Evolutionary conservation across 2,113 vertebrate genomes (phyloP), one percentile per base, ranked within the genome.

Genomic region (Oryzias melastigma): DNA sequence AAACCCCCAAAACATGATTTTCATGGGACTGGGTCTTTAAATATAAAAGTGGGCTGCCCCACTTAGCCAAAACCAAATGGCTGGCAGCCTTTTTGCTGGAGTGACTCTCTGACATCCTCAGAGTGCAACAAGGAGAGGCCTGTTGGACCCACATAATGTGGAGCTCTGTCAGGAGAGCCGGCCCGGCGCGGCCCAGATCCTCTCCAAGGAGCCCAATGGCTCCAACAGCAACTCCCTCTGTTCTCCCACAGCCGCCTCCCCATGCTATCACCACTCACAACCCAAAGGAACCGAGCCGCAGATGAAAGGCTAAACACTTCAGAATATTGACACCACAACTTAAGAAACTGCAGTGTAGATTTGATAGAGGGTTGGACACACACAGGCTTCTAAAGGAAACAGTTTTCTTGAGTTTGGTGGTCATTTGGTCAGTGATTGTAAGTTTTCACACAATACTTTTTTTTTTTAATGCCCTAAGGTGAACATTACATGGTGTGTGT

Each of bases 91-190:
- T 65, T 16, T 65, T 16, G 17, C 43, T 68, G 64, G 65, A 79
- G 79, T 69, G 71, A 49, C 65, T 65, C 20, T 47, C 55, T 53
- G 70, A 77, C 66, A 70, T 73, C 73, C 74, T 68, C 41, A 50
- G 65, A 70, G 57, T 47, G 67, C 81, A 85, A 89, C 86, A 84
- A 87, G 84, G 68, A 58, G 62, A 75, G 74, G 84, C 68, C 83
- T 86, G 83, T 88, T 25, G 66, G 70, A 47, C 64, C 72, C 58
- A 68, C 76, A 91, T 89, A 92, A 91, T 85, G 84, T 55, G 69
- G 64, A 60, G 58, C 83, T 90, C 84, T 91, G 86, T 92, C 49
- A 82, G 85, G 63, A 58, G 46, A 70, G 78, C 52, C 56, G 65
- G 80, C 77, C 65, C 56, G 65, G 77, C 19, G 6, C 44, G 0